Conservation (phyloP, 1,140 invertebrate genomes). For the Phymastichus coffea region DNA sequence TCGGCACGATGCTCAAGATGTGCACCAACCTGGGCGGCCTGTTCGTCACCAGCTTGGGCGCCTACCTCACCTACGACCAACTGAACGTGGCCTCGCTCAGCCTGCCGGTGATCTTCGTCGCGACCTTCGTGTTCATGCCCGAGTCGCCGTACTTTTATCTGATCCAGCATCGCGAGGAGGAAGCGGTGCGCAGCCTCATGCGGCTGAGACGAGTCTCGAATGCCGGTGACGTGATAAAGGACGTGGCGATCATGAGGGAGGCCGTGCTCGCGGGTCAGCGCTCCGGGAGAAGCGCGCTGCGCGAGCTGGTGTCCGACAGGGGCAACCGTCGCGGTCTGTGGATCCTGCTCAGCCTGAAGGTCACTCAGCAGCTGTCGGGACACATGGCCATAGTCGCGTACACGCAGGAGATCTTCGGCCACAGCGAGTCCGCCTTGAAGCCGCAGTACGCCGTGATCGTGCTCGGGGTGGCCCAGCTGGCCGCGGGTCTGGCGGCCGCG, state of each 20-base stretch:
- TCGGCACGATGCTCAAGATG: constrained; percentile 56
- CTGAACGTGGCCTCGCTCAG: constrained; percentile 55
- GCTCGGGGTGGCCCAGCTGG: constrained; percentile 68
- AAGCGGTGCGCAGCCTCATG: constrained; percentile 62
- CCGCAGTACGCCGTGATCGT: constrained; percentile 63
- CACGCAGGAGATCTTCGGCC: constrained; percentile 71
- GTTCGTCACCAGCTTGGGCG: constrained; percentile 56
- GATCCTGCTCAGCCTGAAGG: constrained; percentile 68
- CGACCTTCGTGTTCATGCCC: constrained; percentile 69
- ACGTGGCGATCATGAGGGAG: constrained; percentile 63
- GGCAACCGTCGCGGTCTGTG: constrained; percentile 66
- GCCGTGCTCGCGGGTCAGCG: constrained; percentile 59
- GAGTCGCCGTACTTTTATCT: constrained; percentile 77
- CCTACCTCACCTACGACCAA: constrained; percentile 52
- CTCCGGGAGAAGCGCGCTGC: constrained; percentile 58
- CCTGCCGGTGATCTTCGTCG: constrained; percentile 60
- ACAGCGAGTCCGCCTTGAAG: constrained; percentile 60
- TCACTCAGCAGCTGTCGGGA: constrained; percentile 74
- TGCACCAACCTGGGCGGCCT: constrained; percentile 60
- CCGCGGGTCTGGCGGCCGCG: constrained; percentile 63
- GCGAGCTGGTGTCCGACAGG: constrained; percentile 59
- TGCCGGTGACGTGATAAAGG: constrained; percentile 60
- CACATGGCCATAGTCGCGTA: constrained; percentile 77
- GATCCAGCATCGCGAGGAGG: constrained; percentile 58
- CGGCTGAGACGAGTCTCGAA: constrained; percentile 59